Conservation (phyloP, 1,140 invertebrate genomes). For the Psilanteris sp. region DNA sequence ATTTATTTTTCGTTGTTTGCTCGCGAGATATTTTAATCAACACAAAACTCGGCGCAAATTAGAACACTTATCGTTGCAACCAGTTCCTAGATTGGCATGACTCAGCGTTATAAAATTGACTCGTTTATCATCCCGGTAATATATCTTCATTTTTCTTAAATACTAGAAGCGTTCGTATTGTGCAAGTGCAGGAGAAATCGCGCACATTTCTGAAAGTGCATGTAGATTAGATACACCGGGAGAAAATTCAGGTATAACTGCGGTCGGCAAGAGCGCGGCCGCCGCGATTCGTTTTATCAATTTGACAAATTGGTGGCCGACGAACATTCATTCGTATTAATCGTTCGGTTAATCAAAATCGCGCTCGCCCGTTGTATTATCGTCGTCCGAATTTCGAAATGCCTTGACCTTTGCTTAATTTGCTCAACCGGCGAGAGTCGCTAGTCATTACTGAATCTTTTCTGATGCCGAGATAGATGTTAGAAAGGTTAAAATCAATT, state of each 20-base stretch:
- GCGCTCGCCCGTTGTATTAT: too few species aligned
- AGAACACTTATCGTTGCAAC: constrained; percentile 15
- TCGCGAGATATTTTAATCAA: not conserved
- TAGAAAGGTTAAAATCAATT: too few species aligned
- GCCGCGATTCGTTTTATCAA: constrained; percentile 24
- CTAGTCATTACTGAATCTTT: too few species aligned
- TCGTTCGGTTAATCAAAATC: not conserved
- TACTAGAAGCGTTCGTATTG: constrained; percentile 22
- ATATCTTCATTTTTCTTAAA: constrained; percentile 38
- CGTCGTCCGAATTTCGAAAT: constrained; percentile 17
- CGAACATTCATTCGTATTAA: not conserved
- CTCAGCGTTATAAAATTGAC: constrained; percentile 31
- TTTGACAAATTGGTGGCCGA: constrained; percentile 15
- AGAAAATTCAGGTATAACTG: constrained; percentile 15
- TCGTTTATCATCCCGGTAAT: constrained; percentile 39
- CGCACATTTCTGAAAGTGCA: constrained; percentile 27
- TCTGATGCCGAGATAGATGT: too few species aligned
- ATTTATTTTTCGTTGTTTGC: not conserved
- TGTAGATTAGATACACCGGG: constrained; percentile 37
- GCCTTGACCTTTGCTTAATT: not conserved
- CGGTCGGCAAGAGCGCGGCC: not conserved
- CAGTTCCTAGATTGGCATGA: constrained; percentile 31
- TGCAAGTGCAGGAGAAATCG: constrained; percentile 46
- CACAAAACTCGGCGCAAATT: constrained; percentile 8
- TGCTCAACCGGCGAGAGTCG: too few species aligned